A percentile compares a stretch with the other conserved stretches of the same genome.
Conservation (phyloP, 2,113 vertebrate species). For the Seriola dumerili region DNA sequence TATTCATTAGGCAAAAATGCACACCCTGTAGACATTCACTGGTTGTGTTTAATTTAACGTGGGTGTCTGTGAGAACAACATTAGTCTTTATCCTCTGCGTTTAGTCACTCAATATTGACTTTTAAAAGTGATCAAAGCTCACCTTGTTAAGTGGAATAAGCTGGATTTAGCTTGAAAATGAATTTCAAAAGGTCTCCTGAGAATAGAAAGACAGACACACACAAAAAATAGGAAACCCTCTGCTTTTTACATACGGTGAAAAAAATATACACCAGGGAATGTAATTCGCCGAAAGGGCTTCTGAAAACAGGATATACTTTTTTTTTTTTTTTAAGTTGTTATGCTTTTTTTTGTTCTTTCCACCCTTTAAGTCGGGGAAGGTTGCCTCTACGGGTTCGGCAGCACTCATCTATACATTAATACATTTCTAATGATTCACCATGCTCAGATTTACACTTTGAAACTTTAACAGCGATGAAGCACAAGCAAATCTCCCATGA, state of each 20-base stretch:
- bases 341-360: conserved; percentile 10
- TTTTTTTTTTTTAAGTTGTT: neutral
- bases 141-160: conserved; percentile 73
- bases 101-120: conserved; percentile 75
- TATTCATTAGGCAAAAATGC: neutral
- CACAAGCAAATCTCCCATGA: conserved; percentile 4
- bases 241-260: conserved; percentile 6
- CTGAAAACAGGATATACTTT: conserved; percentile 1
- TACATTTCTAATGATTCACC: neutral
- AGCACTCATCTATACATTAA: neutral
- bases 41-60: conserved; percentile 37
- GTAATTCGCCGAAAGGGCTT: conserved; percentile 12
- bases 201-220: conserved; percentile 38
- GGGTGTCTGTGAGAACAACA: conserved; percentile 39
- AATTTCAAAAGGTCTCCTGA: conserved; percentile 65
- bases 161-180: conserved; percentile 64
- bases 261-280: conserved; percentile 20
- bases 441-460: neutral
- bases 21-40: neutral
- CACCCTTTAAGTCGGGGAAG: neutral
- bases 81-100: conserved; percentile 66
- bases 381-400: neutral
- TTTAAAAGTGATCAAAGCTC: conserved; percentile 77
- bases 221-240: conserved; percentile 1
- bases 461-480: neutral